Evolutionary conservation across 2,888 invertebrate genomes (phyloP).

Genomic region (Conistra vaccinii): DNA sequence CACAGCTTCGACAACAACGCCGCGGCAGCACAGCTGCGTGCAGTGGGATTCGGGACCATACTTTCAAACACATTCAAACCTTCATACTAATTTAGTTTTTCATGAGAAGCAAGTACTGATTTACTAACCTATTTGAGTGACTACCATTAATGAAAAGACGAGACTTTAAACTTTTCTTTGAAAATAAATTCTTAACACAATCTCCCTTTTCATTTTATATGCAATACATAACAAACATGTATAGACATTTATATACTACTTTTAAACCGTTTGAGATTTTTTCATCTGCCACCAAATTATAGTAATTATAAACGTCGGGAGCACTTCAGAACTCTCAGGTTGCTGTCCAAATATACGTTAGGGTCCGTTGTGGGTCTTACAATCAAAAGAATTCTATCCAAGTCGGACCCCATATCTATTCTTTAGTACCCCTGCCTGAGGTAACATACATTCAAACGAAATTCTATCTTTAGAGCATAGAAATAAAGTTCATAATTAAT

Average conservation of each 20-base stretch:
- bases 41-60: no score
- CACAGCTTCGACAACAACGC: no score
- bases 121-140: no score
- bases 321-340: slow-evolving; percentile 88
- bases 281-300: slow-evolving; percentile 89
- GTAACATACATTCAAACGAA: slow-evolving; percentile 48
- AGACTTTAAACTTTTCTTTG: not conserved
- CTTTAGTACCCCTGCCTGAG: slow-evolving; percentile 83
- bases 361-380: slow-evolving; percentile 88
- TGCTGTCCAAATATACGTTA: slow-evolving; percentile 90
- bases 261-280: slow-evolving; percentile 71
- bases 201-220: slow-evolving; percentile 20
- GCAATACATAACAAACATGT: slow-evolving; percentile 12
- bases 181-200: not conserved
- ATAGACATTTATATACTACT: slow-evolving; percentile 41
- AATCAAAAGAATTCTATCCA: slow-evolving; percentile 87
- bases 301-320: slow-evolving; percentile 88
- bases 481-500: slow-evolving; percentile 60
- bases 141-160: not conserved
- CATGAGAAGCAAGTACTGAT: no score
- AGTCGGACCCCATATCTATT: slow-evolving; percentile 89
- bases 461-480: slow-evolving; percentile 54
- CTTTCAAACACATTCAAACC: no score
- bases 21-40: no score
- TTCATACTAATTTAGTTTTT: no score